Conservation (phyloP, 2,113 vertebrate species). For the Vidua chalybeata region DNA sequence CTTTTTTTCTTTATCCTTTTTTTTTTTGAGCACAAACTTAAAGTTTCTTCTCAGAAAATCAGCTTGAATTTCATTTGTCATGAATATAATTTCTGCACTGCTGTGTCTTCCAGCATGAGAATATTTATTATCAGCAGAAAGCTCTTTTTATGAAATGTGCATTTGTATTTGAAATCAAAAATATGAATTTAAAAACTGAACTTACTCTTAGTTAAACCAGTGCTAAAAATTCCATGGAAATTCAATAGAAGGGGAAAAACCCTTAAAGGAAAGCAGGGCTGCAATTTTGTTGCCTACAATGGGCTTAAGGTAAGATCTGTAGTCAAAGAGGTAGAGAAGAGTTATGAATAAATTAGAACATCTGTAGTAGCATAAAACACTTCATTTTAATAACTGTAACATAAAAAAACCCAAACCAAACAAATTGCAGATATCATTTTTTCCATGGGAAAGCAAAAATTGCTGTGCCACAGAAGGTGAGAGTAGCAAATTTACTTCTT, state of each 20-base stretch:
- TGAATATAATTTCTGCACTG: neutral
- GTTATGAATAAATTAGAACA: neutral
- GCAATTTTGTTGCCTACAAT: neutral
- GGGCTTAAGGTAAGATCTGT: neutral
- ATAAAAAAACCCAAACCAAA: neutral
- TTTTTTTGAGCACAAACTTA: neutral
- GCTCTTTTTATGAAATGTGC: neutral
- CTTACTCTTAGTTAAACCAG: neutral
- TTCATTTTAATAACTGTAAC: neutral
- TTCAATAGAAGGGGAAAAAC: neutral
- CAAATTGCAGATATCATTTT: neutral
- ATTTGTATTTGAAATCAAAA: neutral
- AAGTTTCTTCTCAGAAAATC: neutral
- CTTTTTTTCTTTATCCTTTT: neutral
- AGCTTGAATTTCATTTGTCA: neutral
- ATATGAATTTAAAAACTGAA: neutral
- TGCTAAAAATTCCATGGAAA: neutral
- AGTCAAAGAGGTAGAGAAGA: neutral
- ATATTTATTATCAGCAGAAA: neutral
- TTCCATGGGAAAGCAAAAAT: neutral
- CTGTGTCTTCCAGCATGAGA: neutral
- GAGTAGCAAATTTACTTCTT: neutral
- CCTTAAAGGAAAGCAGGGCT: neutral
- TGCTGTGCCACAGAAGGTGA: neutral
- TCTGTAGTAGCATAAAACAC: neutral